Conservation (phyloP, 2,797 vertebrate genomes). For the Crypturellus tataupa region DNA sequence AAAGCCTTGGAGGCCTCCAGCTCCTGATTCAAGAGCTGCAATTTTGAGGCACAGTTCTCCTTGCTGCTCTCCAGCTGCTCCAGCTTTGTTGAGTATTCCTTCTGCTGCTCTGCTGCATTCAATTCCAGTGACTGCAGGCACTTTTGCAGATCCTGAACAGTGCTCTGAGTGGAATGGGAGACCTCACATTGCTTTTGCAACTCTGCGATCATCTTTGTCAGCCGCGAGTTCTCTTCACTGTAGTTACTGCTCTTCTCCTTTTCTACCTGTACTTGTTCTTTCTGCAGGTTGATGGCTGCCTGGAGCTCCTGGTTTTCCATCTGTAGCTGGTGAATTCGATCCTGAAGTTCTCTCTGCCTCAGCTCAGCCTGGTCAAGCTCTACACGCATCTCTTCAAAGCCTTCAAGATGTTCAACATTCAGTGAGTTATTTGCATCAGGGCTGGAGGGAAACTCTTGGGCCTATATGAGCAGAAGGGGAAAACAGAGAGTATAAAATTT, state of each 20-base stretch:
- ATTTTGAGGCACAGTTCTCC: constrained; percentile 55
- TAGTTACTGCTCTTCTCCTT: constrained; percentile 60
- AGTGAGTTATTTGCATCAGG: constrained; percentile 86
- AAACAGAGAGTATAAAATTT: not conserved
- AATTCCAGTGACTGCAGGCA: constrained; percentile 75
- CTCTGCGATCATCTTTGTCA: constrained; percentile 79
- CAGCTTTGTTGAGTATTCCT: constrained; percentile 39
- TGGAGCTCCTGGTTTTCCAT: constrained; percentile 87
- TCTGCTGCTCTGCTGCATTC: constrained; percentile 54
- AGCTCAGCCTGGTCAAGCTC: constrained; percentile 94
- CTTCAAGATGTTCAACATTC: constrained; percentile 81
- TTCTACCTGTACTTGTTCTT: constrained; percentile 69
- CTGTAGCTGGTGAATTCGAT: constrained; percentile 86
- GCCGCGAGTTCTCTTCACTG: constrained; percentile 55
- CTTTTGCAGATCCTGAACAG: constrained; percentile 80
- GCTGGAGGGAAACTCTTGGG: constrained; percentile 87
- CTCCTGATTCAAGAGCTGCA: constrained; percentile 79
- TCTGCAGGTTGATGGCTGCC: constrained; percentile 53
- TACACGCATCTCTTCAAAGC: constrained; percentile 90
- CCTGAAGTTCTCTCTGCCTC: constrained; percentile 87
- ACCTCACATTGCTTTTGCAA: constrained; percentile 89
- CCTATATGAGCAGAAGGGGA: constrained; percentile 73
- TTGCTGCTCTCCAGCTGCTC: constrained; percentile 61
- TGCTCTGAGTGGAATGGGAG: constrained; percentile 82
- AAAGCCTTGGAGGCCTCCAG: constrained; percentile 79